A percentile compares a stretch with the other conserved stretches of the same genome.
Evolutionary conservation across 2,888 invertebrate species (phyloP).

Genomic region (Pristionchus arcanus): DNA sequence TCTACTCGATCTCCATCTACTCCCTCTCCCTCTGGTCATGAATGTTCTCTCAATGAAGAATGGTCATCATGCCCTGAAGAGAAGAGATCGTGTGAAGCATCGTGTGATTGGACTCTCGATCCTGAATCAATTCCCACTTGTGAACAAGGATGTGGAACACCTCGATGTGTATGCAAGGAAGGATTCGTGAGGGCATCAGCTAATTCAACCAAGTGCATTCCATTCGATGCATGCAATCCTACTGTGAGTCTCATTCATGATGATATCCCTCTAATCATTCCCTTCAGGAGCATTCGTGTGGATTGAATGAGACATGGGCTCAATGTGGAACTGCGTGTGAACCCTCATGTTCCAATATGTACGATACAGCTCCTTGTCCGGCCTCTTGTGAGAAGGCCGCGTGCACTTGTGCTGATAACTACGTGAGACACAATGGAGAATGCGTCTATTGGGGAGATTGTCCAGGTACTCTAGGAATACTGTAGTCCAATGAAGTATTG

Average conservation of each 20-base stretch:
- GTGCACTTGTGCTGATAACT: slow-evolving; percentile 78
- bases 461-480: slow-evolving; percentile 64
- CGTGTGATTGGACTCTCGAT: slow-evolving; percentile 77
- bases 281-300: slow-evolving; percentile 61
- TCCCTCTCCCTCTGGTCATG: neutral
- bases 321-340: slow-evolving; percentile 78
- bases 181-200: slow-evolving; percentile 74
- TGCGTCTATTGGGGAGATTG: slow-evolving; percentile 78
- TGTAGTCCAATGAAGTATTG: neutral
- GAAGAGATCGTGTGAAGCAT: slow-evolving; percentile 74
- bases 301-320: slow-evolving; percentile 75
- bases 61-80: slow-evolving; percentile 75
- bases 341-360: slow-evolving; percentile 75
- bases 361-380: slow-evolving; percentile 75
- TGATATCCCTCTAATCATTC: neutral
- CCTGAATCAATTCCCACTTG: slow-evolving; percentile 70
- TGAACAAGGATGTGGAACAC: slow-evolving; percentile 61
- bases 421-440: slow-evolving; percentile 73
- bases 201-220: slow-evolving; percentile 72
- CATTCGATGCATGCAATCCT: slow-evolving; percentile 76
- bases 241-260: slow-evolving; percentile 51
- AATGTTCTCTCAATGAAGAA: slow-evolving; percentile 74
- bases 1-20: slow-evolving; percentile 4
- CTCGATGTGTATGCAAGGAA: slow-evolving; percentile 70
- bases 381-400: slow-evolving; percentile 73